Percentiles rank a stretch among this genome's conserved stretches.
These are phyloP conservation scores for Melinopterus prodromus DNA, from an alignment of 2,888 invertebrate species.

Conservation along the genomic window DNA sequence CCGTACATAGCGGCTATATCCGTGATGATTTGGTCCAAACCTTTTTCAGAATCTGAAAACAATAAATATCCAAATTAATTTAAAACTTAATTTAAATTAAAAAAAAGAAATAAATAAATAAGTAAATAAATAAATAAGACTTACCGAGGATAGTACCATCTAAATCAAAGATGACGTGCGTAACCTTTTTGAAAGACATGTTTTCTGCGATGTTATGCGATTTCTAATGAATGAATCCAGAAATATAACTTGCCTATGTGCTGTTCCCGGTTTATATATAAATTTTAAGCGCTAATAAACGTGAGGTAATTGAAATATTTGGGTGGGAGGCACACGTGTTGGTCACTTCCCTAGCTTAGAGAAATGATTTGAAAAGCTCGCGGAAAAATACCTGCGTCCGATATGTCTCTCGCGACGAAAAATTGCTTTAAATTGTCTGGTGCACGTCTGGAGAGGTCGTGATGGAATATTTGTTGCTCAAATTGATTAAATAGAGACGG, in stretches of 20 bases:
- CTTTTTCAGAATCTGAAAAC: conserved; percentile 79
- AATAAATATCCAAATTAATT: neutral
- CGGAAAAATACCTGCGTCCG: neutral
- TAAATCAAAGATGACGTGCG: conserved; percentile 81
- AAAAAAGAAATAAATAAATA: conserved; percentile 26
- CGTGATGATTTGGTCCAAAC: conserved; percentile 79
- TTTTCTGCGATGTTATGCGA: neutral
- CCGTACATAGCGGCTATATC: conserved; percentile 76
- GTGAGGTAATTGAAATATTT: conserved; percentile 1
- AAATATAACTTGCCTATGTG: neutral
- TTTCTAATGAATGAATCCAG: neutral
- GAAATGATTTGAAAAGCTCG: neutral
- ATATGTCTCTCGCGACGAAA: neutral
- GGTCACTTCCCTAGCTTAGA: neutral
- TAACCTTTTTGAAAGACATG: conserved; percentile 66
- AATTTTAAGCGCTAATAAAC: neutral
- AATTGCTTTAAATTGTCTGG: neutral
- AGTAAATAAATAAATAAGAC: conserved; percentile 34
- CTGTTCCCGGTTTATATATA: neutral
- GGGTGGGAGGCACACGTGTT: neutral
- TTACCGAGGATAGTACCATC: conserved; percentile 71
- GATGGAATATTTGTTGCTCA: neutral
- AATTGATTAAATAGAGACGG: neutral
- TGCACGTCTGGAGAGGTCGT: neutral
- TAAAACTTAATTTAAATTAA: conserved; percentile 21